Conservation (phyloP, 2,113 vertebrate genomes). For the Carassius carassius region DNA sequence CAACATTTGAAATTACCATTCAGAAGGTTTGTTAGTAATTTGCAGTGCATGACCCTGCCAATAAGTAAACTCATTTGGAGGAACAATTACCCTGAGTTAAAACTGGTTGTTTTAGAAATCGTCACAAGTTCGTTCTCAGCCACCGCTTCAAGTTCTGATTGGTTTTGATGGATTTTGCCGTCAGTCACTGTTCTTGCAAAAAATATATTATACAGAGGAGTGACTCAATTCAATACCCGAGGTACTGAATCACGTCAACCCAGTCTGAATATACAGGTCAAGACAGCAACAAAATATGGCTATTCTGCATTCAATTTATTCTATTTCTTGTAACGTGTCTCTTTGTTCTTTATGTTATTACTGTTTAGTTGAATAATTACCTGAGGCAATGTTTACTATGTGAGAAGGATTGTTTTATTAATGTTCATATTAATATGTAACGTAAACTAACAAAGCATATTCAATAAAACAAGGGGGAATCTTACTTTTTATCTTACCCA, state of each 20-base stretch:
- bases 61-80: constrained; percentile 25
- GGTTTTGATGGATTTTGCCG: not conserved
- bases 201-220: not conserved
- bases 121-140: not conserved
- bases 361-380: not conserved
- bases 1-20: not conserved
- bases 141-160: not conserved
- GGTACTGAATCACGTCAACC: not conserved
- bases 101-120: not conserved
- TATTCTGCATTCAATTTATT: not conserved
- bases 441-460: not conserved
- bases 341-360: not conserved
- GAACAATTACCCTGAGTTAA: not conserved
- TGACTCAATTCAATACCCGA: not conserved
- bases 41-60: not conserved
- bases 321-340: not conserved
- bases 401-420: not conserved
- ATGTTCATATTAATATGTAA: not conserved
- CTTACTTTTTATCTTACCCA: not conserved
- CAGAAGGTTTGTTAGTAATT: not conserved
- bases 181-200: not conserved
- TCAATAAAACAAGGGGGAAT: not conserved
- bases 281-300: not conserved
- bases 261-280: not conserved
- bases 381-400: not conserved